Conservation (phyloP, 2,888 invertebrate species). For the Mayetiola destructor region DNA sequence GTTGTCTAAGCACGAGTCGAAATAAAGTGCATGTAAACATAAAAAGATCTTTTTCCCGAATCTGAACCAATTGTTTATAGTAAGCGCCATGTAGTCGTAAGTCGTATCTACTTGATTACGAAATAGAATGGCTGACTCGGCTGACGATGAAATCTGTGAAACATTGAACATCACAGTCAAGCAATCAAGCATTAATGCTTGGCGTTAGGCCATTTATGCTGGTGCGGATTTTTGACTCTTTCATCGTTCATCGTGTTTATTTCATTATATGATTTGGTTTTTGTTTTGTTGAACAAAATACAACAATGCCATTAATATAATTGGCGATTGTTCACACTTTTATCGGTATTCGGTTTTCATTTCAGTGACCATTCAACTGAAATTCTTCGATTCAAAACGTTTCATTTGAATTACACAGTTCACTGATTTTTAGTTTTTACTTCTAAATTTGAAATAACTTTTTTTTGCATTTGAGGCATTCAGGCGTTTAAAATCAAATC, state of each 20-base stretch:
- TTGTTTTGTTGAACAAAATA: not conserved
- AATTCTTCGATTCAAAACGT: not conserved
- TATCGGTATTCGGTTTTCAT: not conserved
- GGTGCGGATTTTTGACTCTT: not conserved
- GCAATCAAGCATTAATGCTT: not conserved
- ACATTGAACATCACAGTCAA: too few relatives aligned
- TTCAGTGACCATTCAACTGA: not conserved
- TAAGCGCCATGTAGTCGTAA: too few relatives aligned
- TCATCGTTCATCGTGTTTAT: too few relatives aligned
- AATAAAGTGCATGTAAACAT: too few relatives aligned
- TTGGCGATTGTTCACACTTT: not conserved
- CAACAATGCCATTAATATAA: not conserved
- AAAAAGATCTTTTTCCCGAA: too few relatives aligned
- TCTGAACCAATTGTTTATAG: too few relatives aligned
- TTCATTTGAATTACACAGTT: constrained; percentile 3
- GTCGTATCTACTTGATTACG: not conserved
- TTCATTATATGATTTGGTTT: not conserved
- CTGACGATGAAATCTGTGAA: not conserved
- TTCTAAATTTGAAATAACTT: too few relatives aligned
- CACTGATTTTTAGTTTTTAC: constrained; percentile 6
- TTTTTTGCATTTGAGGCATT: too few relatives aligned
- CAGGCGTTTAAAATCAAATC: not conserved
- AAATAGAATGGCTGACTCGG: not conserved
- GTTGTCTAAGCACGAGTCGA: too few relatives aligned
- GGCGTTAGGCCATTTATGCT: not conserved